These are phyloP conservation scores for Labeo catla DNA, from an alignment of 2,113 vertebrate species.

Conservation along the genomic window DNA sequence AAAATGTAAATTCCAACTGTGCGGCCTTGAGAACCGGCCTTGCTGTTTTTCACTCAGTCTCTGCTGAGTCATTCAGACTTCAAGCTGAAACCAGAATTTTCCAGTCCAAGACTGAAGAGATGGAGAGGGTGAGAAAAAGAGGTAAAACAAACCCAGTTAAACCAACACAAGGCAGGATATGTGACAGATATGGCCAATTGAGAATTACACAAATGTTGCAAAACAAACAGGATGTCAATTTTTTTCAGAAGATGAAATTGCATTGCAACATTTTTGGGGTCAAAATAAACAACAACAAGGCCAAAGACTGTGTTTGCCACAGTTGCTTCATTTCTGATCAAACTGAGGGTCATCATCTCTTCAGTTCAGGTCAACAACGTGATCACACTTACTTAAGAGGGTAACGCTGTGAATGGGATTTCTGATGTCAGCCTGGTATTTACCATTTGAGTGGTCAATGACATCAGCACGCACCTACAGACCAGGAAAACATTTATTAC, in stretches of 20 bases:
- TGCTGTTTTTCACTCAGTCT: not conserved
- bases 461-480: slow-evolving; percentile 17
- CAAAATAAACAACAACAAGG: not conserved
- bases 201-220: slow-evolving; percentile 26
- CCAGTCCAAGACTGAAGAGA: not conserved
- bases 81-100: not conserved
- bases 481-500: not conserved
- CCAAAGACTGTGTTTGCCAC: slow-evolving; percentile 17
- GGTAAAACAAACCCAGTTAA: not conserved
- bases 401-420: not conserved
- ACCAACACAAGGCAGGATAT: slow-evolving; percentile 26
- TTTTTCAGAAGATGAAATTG: not conserved
- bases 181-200: not conserved
- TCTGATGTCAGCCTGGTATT: slow-evolving; percentile 25
- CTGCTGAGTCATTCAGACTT: slow-evolving; percentile 32
- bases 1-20: not conserved
- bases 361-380: slow-evolving; percentile 16
- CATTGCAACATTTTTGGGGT: not conserved
- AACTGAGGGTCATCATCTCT: not conserved
- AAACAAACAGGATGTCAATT: slow-evolving; percentile 17
- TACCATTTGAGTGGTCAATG: not conserved
- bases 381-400: slow-evolving; percentile 9
- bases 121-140: not conserved
- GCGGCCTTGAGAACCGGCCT: not conserved
- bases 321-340: slow-evolving; percentile 34